A percentile compares a stretch with the other conserved stretches of the same genome.
phyloP scores from a whole-genome alignment of 2,113 vertebrate genomes.

The Marmota monax region DNA sequence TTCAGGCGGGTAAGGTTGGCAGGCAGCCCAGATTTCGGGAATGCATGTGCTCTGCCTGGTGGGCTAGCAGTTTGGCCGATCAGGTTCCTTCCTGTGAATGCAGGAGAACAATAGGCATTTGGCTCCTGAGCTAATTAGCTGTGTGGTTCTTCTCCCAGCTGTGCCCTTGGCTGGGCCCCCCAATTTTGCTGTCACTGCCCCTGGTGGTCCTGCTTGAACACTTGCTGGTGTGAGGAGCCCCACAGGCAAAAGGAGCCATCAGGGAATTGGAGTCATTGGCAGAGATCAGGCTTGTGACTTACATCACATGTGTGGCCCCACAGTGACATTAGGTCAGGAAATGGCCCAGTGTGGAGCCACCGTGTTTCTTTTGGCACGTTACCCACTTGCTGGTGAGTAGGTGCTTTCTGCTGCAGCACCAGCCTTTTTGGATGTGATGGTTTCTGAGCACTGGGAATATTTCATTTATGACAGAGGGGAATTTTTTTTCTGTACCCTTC shows the following conservation, averaged over 20 bases:
- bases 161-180: background rate
- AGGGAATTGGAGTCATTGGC: background rate
- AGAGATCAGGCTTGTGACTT: constrained; percentile 6
- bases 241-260: background rate
- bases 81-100: constrained; percentile 52
- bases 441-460: too few species aligned
- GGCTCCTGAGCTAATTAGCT: constrained; percentile 55
- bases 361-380: background rate
- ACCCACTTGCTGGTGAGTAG: background rate
- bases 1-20: constrained; percentile 46
- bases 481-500: background rate
- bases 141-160: background rate
- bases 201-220: background rate
- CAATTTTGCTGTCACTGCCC: background rate
- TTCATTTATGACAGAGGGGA: background rate
- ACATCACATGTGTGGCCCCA: constrained; percentile 1
- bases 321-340: constrained; percentile 40
- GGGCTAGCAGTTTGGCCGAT: constrained; percentile 54
- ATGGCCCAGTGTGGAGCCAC: background rate
- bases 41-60: constrained; percentile 58
- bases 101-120: constrained; percentile 58
- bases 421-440: background rate
- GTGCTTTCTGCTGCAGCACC: background rate
- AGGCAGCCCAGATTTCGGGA: constrained; percentile 73
- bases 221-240: background rate